Evolutionary conservation across 2,113 vertebrate genomes (phyloP).

Genomic region (Scytalopus superciliaris): DNA sequence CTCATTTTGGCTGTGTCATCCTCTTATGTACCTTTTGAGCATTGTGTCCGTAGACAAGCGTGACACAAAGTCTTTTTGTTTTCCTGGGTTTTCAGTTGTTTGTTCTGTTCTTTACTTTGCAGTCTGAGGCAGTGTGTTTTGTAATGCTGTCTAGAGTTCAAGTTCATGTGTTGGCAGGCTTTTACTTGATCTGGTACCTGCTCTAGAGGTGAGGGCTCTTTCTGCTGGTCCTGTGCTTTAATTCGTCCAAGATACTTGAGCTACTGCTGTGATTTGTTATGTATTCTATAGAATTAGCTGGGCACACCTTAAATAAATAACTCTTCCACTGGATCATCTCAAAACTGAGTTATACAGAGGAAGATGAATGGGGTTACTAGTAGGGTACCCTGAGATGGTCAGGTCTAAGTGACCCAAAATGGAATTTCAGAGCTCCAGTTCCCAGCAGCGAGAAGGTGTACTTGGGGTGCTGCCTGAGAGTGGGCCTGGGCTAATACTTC

Average conservation of each 20-base stretch:
- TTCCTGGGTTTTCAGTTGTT: background rate
- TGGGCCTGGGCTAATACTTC: background rate
- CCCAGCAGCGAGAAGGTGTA: background rate
- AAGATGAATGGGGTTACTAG: background rate
- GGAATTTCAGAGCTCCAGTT: background rate
- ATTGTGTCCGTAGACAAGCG: background rate
- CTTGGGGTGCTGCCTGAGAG: background rate
- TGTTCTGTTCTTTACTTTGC: background rate
- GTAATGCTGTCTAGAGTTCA: background rate
- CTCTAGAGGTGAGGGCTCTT: background rate
- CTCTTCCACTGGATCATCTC: background rate
- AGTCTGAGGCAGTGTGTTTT: background rate
- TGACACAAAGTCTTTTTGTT: background rate
- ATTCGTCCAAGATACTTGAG: background rate
- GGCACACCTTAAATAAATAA: background rate
- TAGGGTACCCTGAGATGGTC: background rate
- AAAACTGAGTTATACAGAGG: background rate
- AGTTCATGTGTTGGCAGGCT: background rate
- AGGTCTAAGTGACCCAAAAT: background rate
- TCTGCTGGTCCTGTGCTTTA: background rate
- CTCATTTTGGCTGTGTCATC: background rate
- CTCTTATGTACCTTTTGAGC: background rate
- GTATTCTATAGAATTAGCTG: background rate
- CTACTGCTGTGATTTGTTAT: background rate
- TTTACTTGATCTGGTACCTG: background rate